phyloP scores from a whole-genome alignment of 2,113 vertebrate genomes.

The Catharus fuscescens region DNA sequence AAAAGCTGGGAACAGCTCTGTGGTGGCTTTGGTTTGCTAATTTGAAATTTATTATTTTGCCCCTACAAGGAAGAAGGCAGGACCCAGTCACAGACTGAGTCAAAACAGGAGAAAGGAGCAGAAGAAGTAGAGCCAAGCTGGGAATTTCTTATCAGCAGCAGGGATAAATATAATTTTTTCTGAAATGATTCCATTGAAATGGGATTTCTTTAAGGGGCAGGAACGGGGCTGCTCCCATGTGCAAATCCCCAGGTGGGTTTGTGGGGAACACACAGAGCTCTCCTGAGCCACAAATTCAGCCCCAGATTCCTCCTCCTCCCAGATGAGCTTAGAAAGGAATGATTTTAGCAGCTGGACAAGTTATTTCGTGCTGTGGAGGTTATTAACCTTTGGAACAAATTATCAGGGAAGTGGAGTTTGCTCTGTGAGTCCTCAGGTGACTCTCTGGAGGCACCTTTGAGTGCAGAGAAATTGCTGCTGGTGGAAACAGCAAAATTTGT shows the following conservation, averaged over 20 bases:
- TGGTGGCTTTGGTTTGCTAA: too few species aligned
- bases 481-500: background rate
- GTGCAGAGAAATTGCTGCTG: background rate
- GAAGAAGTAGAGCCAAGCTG: background rate
- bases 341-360: background rate
- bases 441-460: background rate
- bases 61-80: fast-evolving
- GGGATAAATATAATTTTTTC: background rate
- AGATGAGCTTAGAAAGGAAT: background rate
- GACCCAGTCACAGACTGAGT: fast-evolving
- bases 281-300: background rate
- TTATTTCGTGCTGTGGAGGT: background rate
- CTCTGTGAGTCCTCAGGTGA: background rate
- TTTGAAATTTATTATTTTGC: too few species aligned
- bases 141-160: background rate
- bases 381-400: background rate
- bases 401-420: background rate
- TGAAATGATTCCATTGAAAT: background rate
- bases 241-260: fast-evolving
- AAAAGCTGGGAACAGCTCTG: too few species aligned
- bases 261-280: background rate
- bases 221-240: fast-evolving
- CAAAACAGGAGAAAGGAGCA: background rate
- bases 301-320: fast-evolving
- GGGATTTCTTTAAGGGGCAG: background rate